Evolutionary conservation across 2,113 vertebrate species (phyloP).

Genomic region (Spea multiplicata): DNA sequence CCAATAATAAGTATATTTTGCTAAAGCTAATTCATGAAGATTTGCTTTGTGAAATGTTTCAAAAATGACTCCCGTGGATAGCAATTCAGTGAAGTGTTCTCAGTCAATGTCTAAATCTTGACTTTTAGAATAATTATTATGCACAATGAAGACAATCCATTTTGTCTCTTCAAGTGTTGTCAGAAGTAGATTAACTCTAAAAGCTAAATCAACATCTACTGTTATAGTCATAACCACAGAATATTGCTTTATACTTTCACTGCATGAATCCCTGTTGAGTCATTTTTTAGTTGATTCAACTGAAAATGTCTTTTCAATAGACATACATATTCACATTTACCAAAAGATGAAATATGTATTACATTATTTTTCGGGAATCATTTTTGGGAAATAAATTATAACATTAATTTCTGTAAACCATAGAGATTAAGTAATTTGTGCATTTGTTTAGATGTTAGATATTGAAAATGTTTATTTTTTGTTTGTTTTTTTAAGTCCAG

Average conservation of each 20-base stretch:
- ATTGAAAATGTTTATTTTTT: too few relatives aligned
- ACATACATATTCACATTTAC: slow-evolving; percentile 24
- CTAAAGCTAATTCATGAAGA: slow-evolving; percentile 5
- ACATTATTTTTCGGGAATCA: neutral
- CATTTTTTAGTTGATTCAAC: slow-evolving; percentile 33
- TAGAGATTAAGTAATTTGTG: too few relatives aligned
- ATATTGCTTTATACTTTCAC: slow-evolving; percentile 37
- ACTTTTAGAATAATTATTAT: slow-evolving; percentile 31
- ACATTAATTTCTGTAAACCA: too few relatives aligned
- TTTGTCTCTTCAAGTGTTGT: slow-evolving; percentile 28
- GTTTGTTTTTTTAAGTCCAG: too few relatives aligned
- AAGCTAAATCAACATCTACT: slow-evolving; percentile 36
- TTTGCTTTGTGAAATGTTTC: slow-evolving; percentile 29
- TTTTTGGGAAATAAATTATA: too few relatives aligned
- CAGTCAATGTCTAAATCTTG: slow-evolving; percentile 37
- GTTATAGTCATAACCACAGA: slow-evolving; percentile 20
- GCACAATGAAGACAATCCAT: slow-evolving; percentile 16
- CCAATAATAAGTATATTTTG: neutral
- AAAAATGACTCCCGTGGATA: slow-evolving; percentile 18
- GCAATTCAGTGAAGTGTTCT: slow-evolving; percentile 29
- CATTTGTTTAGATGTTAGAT: too few relatives aligned
- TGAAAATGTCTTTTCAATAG: slow-evolving; percentile 25
- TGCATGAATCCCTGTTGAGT: slow-evolving; percentile 30
- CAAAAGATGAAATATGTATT: slow-evolving; percentile 27
- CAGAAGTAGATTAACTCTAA: slow-evolving; percentile 40